A percentile compares a stretch with the other conserved stretches of the same genome.
These are phyloP conservation scores for Pygoscelis antarcticus DNA, from an alignment of 2,113 vertebrate genomes.

Conservation along the genomic window DNA sequence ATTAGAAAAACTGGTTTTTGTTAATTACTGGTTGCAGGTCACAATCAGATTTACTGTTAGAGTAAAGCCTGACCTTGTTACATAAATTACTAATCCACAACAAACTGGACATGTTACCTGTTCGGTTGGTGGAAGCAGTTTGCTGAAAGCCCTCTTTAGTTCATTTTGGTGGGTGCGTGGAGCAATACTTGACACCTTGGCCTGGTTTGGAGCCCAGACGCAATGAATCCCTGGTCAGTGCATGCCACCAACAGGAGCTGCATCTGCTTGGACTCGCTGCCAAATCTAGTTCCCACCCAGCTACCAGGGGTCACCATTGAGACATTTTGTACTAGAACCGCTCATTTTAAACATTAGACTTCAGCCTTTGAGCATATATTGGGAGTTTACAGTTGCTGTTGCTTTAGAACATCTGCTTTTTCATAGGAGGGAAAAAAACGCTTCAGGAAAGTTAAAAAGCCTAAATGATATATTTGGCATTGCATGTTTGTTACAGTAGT, in stretches of 20 bases:
- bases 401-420: conserved; percentile 78
- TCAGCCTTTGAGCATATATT: conserved; percentile 72
- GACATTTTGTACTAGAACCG: conserved; percentile 72
- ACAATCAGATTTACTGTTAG: background rate
- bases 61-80: background rate
- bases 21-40: background rate
- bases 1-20: background rate
- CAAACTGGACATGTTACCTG: background rate
- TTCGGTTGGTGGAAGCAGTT: background rate
- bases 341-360: conserved; percentile 73
- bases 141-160: conserved; percentile 63
- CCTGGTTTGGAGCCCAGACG: conserved; percentile 60
- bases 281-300: conserved; percentile 61
- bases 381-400: conserved; percentile 74
- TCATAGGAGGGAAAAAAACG: conserved; percentile 53
- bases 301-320: conserved; percentile 74
- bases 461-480: conserved; percentile 55
- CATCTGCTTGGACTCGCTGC: conserved; percentile 61
- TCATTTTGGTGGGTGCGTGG: background rate
- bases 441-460: conserved; percentile 63
- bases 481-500: conserved; percentile 11
- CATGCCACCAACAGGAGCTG: conserved; percentile 69
- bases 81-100: background rate
- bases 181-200: background rate
- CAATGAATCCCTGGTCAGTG: conserved; percentile 73